Conservation (phyloP, 2,113 vertebrate species). For the Chamaetylas fuelleborni region DNA sequence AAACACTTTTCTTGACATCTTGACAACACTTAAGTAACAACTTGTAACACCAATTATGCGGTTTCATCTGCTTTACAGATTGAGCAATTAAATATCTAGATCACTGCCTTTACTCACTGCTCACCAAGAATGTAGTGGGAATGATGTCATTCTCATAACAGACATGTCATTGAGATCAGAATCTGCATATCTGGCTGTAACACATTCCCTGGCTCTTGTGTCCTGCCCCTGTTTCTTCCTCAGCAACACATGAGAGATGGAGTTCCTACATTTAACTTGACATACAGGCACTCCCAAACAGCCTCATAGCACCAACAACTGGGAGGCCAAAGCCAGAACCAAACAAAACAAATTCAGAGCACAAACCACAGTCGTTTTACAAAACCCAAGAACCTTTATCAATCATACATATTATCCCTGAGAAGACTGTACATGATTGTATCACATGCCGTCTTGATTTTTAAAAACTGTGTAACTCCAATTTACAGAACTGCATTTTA, state of each 20-base stretch:
- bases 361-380: background rate
- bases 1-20: background rate
- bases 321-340: background rate
- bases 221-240: background rate
- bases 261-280: background rate
- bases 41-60: background rate
- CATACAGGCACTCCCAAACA: background rate
- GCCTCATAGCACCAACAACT: background rate
- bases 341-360: background rate
- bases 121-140: background rate
- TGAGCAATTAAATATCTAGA: background rate
- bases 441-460: background rate
- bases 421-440: background rate
- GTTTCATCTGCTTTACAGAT: conserved; percentile 28
- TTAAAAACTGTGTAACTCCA: background rate
- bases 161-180: background rate
- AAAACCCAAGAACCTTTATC: background rate
- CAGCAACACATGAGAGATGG: accelerated
- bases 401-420: accelerated
- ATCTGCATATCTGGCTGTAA: background rate
- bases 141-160: background rate
- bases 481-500: background rate
- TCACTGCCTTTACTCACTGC: background rate
- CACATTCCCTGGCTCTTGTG: no score
- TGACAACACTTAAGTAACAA: background rate